Evolutionary conservation across 2,113 vertebrate species (phyloP).

Genomic region (Pomatostomus ruficeps): DNA sequence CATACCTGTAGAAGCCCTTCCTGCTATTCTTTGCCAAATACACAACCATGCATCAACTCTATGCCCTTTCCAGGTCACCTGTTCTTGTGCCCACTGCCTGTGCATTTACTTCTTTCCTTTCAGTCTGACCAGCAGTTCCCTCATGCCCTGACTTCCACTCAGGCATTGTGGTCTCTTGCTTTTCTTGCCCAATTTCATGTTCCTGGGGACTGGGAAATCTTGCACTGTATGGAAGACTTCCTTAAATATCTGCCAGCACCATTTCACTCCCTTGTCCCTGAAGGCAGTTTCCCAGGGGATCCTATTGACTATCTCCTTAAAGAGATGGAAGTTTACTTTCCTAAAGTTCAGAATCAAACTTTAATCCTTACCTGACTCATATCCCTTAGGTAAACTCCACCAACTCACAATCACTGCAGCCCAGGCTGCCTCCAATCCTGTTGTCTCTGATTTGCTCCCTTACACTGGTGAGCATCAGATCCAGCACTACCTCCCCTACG

Average conservation of each 20-base stretch:
- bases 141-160: neutral
- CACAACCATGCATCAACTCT: no score
- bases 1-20: neutral
- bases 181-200: neutral
- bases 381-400: neutral
- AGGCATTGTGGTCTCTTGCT: neutral
- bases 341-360: neutral
- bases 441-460: neutral
- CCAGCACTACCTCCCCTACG: neutral
- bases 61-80: neutral
- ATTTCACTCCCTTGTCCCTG: neutral
- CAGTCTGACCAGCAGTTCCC: neutral
- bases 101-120: neutral
- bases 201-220: fast-evolving
- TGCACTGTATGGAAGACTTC: neutral
- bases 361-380: neutral
- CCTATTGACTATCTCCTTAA: neutral
- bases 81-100: neutral
- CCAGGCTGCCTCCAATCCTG: neutral
- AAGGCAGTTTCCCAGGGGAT: neutral
- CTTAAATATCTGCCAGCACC: neutral
- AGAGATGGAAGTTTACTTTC: neutral
- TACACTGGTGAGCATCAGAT: neutral
- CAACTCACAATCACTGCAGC: no score
- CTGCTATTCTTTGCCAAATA: neutral